phyloP scores from a whole-genome alignment of 2,113 vertebrate species.

The Gavia stellata region DNA sequence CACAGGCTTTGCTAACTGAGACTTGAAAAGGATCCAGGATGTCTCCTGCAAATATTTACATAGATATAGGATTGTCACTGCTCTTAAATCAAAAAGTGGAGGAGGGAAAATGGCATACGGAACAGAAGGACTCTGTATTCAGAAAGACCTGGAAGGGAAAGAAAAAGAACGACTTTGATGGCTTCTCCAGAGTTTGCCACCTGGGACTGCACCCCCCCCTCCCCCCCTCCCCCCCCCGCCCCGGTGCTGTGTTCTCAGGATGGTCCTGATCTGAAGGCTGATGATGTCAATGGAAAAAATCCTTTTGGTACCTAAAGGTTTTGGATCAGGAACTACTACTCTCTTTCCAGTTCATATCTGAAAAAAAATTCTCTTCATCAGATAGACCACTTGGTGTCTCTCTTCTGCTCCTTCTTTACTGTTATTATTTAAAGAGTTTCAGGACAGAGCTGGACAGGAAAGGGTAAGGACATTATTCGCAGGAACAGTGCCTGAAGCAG shows the following conservation, averaged over 20 bases:
- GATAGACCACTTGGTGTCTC: constrained; percentile 2
- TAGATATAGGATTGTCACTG: background rate
- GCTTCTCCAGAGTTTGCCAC: background rate
- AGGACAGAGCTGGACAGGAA: background rate
- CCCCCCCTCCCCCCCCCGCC: accelerated
- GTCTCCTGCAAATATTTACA: constrained; percentile 46
- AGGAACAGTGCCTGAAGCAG: background rate
- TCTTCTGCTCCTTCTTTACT: background rate
- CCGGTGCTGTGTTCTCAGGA: background rate
- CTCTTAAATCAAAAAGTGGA: constrained; percentile 7
- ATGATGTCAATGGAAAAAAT: background rate
- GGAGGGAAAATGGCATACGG: background rate
- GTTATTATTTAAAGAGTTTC: background rate
- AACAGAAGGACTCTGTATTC: background rate
- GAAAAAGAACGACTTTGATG: background rate
- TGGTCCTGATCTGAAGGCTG: background rate
- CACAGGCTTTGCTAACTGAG: background rate
- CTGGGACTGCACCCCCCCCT: background rate
- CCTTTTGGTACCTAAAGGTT: background rate
- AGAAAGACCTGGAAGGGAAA: background rate
- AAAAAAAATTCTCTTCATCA: background rate
- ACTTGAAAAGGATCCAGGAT: background rate
- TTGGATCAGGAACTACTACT: background rate
- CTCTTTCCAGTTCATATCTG: accelerated
- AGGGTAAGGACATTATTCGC: background rate